Conservation (phyloP, 2,797 vertebrate genomes). For the Tragelaphus eurycerus region DNA sequence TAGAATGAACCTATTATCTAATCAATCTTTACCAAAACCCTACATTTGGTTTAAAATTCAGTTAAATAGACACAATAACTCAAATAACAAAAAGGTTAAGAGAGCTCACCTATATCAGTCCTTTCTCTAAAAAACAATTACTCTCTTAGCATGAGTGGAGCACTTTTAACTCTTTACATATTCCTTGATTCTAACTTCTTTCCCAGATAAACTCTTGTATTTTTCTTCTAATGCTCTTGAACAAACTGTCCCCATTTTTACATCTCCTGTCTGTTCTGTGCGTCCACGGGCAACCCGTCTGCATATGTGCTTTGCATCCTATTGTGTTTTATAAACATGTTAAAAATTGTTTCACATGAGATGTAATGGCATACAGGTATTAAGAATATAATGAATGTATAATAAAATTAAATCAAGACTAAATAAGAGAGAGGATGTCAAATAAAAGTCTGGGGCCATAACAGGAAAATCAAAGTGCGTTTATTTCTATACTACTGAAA, state of each 20-base stretch:
- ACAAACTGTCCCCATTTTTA: background rate
- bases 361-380: background rate
- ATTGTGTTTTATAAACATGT: background rate
- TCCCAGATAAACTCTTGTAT: background rate
- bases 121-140: background rate
- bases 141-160: background rate
- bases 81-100: slow-evolving; percentile 7
- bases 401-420: slow-evolving; percentile 6
- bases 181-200: background rate
- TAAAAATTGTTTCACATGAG: background rate
- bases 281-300: background rate
- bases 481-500: background rate
- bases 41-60: slow-evolving; percentile 39
- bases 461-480: background rate
- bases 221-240: background rate
- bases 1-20: slow-evolving; percentile 54
- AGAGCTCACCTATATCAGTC: background rate
- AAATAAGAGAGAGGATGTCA: background rate
- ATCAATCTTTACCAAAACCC: slow-evolving; percentile 58
- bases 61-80: slow-evolving; percentile 2
- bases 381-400: background rate
- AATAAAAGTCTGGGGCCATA: background rate
- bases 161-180: background rate
- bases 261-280: background rate
- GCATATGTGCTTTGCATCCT: background rate